These are phyloP conservation scores for Poecilus cupreus DNA, from an alignment of 2,888 invertebrate species.

Conservation along the genomic window DNA sequence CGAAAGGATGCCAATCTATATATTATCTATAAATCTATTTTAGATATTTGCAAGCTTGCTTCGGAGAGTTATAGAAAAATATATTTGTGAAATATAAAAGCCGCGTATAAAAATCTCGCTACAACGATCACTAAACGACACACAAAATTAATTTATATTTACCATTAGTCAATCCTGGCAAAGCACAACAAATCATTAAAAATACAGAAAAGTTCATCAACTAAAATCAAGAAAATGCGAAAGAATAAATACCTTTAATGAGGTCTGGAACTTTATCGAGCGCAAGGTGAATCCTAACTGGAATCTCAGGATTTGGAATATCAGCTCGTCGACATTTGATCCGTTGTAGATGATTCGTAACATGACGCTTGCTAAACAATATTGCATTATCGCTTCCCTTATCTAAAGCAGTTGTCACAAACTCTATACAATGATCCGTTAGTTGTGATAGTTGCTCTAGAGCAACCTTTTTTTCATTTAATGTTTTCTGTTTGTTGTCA, in stretches of 20 bases:
- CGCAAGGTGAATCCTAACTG: constrained; percentile 86
- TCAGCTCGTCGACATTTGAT: constrained; percentile 89
- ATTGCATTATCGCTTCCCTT: constrained; percentile 90
- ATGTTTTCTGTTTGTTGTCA: constrained; percentile 84
- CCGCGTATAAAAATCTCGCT: no score
- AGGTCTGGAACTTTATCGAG: constrained; percentile 88
- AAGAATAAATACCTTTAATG: constrained; percentile 77
- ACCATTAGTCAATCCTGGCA: constrained; percentile 67
- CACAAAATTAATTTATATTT: constrained; percentile 50
- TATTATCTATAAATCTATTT: no score
- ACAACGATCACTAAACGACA: background rate
- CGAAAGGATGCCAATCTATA: no score
- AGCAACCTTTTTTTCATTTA: constrained; percentile 89
- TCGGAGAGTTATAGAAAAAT: no score
- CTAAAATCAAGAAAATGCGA: background rate
- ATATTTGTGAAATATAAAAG: no score
- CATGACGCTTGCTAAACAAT: constrained; percentile 86
- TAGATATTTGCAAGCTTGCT: no score
- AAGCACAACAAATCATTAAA: constrained; percentile 62
- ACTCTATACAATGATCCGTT: constrained; percentile 91
- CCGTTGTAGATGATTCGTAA: constrained; percentile 84
- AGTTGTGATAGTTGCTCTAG: constrained; percentile 87
- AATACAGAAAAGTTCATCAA: background rate
- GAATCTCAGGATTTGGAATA: constrained; percentile 92
- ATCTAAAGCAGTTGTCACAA: constrained; percentile 86